A percentile compares a stretch with the other conserved stretches of the same genome.
These are phyloP conservation scores for Hydrozoanthus tunicans DNA, from an alignment of 64 coral and sea anemone species.

Conservation along the genomic window DNA sequence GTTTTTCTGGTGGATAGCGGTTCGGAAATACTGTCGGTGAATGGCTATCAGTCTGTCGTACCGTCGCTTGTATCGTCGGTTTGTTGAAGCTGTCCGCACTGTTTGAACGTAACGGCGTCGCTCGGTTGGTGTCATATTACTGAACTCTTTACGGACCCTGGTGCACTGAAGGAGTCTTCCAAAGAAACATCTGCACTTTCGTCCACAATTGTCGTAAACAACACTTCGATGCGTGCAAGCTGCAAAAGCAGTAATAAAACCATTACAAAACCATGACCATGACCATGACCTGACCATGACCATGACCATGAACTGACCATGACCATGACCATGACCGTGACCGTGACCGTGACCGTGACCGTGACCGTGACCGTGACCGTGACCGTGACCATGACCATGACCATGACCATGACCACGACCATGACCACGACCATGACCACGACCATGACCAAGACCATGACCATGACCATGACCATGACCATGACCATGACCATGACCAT, in stretches of 20 bases:
- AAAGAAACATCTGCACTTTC: not conserved
- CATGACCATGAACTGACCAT: too few relatives aligned
- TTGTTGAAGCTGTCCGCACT: not conserved
- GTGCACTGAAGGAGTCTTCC: not conserved
- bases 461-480: too few relatives aligned
- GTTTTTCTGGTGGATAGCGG: not conserved
- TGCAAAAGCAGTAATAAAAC: not conserved
- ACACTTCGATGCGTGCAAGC: not conserved
- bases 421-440: too few relatives aligned
- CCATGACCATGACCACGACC: too few relatives aligned
- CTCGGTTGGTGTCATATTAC: not conserved
- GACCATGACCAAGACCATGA: too few relatives aligned
- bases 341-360: too few relatives aligned
- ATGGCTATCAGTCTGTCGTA: not conserved
- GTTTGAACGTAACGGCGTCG: not conserved
- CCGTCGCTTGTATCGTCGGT: not conserved
- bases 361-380: too few relatives aligned
- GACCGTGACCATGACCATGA: too few relatives aligned
- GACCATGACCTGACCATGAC: too few relatives aligned
- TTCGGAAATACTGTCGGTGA: not conserved
- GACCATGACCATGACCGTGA: too few relatives aligned
- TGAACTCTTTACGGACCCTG: slow-evolving; percentile 16
- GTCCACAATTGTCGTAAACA: not conserved
- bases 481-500: too few relatives aligned
- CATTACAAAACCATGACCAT: too few relatives aligned